Evolutionary conservation across 2,797 vertebrate species (phyloP).

Genomic region (Sebastes taczanowskii): DNA sequence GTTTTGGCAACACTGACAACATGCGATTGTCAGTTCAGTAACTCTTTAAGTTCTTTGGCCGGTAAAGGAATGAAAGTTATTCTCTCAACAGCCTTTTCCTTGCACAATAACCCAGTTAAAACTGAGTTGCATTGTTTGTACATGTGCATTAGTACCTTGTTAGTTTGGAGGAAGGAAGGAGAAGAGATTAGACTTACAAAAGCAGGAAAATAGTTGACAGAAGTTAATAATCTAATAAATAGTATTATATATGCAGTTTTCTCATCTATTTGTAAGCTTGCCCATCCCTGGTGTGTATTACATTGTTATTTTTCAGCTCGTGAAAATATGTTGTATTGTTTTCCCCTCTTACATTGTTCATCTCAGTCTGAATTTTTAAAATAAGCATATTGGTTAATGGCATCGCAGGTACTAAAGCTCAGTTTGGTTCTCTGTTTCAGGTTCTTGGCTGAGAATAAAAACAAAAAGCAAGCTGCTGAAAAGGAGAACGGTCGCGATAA

Average conservation of each 20-base stretch:
- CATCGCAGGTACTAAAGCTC: background rate
- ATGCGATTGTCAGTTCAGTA: background rate
- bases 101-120: background rate
- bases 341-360: background rate
- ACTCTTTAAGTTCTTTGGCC: background rate
- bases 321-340: background rate
- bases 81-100: background rate
- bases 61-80: background rate
- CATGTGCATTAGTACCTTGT: background rate
- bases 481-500: conserved; percentile 88
- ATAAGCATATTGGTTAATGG: background rate
- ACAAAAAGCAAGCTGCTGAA: conserved; percentile 79
- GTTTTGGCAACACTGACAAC: background rate
- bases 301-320: conserved; percentile 1
- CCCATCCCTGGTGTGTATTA: conserved; percentile 16
- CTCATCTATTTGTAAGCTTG: background rate
- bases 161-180: background rate
- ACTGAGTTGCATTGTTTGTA: background rate
- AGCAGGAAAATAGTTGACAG: background rate
- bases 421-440: conserved; percentile 74
- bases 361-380: background rate
- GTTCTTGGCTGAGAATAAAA: conserved; percentile 93
- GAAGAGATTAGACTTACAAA: background rate
- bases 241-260: background rate
- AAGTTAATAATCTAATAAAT: background rate